Evolutionary conservation across 1,140 invertebrate species (phyloP), one percentile per base, ranked within the genome.

Genomic region (Lordiphosa mommai): DNA sequence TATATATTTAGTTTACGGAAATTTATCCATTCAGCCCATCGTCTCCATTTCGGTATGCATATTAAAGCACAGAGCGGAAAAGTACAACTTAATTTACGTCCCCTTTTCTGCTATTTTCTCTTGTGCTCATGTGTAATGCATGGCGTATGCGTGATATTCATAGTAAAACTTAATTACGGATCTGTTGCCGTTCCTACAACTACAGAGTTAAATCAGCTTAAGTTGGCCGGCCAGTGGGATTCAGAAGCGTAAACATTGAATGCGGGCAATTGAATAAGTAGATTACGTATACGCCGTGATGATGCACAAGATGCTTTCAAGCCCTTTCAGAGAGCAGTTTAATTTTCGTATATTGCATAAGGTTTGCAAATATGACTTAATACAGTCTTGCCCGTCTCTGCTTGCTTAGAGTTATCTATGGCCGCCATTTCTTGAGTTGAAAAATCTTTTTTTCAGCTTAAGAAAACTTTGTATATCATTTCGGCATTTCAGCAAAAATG

Each of bases 251-350:
- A 32, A 48, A 30, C 55, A 50, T 23, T 48, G 17, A 20, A 40
- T 14, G 27, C 13, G 29, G 16, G n/a, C 36, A 37, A 27, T 2
- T 27, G 8, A 40, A 46, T 61, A 67, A 59, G 52, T 46, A 55
- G 44, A 74, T 74, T 74, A 74, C 71, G 59, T 60, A 69, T 65
- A 69, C 71, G 71, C 59, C 59, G 71, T 59, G 44, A 10, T 23
- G 58, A 30, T 48, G 41, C 37, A 33, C 48, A 48, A 68, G 64
- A 50, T 60, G 56, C 48, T 67, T 67, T 27, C 6, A 7, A 7
- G 6, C 7, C 23, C 23, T 7, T 5, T 0, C 5, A 27, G 20
- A 2, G 17, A 20, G 17, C 17, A 20, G 17, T 2, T 4, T 20
- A 20, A 20, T 20, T 20, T 20, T 20, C 1, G 1, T 23, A 23